Conservation (phyloP, 2,888 invertebrate genomes). For the Keiferia lycopersicella region DNA sequence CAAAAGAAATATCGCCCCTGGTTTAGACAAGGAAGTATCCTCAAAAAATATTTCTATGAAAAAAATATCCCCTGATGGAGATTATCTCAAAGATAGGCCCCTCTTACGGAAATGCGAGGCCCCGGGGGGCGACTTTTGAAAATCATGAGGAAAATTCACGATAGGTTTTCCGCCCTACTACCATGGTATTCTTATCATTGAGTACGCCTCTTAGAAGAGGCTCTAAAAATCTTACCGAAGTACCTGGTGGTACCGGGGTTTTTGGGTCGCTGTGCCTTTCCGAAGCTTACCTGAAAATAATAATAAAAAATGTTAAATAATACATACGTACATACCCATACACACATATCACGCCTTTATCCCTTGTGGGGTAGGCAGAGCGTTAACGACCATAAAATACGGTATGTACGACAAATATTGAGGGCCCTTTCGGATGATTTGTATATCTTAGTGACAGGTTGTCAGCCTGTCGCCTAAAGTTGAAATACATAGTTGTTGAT, state of each 20-base stretch:
- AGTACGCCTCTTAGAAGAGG: neutral
- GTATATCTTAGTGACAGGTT: too few relatives aligned
- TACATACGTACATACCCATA: too few relatives aligned
- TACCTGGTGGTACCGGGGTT: neutral
- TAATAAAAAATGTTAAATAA: neutral
- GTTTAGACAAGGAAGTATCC: neutral
- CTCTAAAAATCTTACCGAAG: neutral
- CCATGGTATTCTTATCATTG: slow-evolving; percentile 1
- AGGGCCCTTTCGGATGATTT: too few relatives aligned
- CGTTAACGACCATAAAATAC: too few relatives aligned
- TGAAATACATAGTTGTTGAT: too few relatives aligned
- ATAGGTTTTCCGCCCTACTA: neutral
- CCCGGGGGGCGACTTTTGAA: slow-evolving; percentile 9
- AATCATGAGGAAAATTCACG: neutral
- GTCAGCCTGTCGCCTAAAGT: too few relatives aligned
- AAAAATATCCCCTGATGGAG: slow-evolving; percentile 17
- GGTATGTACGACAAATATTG: too few relatives aligned
- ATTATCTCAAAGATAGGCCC: slow-evolving; percentile 14
- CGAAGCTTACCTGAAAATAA: slow-evolving; percentile 12
- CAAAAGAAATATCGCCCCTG: slow-evolving; percentile 11
- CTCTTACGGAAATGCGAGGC: slow-evolving; percentile 12
- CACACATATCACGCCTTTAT: too few relatives aligned
- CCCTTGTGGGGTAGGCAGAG: too few relatives aligned
- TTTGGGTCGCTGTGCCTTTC: neutral
- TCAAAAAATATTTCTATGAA: neutral